Percentiles rank a stretch among this genome's conserved stretches.
Evolutionary conservation across 2,888 invertebrate species (phyloP).

Genomic region (Cantharis flavilabris): DNA sequence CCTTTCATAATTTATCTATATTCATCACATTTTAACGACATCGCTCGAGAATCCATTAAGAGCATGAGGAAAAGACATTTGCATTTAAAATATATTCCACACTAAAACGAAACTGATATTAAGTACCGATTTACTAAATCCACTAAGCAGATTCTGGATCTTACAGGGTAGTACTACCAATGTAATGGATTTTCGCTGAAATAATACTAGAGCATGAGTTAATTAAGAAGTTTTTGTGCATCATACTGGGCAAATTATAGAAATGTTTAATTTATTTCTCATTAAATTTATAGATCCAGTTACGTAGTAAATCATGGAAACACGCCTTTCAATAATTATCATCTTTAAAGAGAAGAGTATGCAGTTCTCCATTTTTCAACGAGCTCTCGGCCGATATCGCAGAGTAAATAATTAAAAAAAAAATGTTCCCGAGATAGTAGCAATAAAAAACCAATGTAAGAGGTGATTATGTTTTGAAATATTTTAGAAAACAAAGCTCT

Average conservation of each 20-base stretch:
- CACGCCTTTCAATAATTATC: background rate
- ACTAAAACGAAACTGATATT: background rate
- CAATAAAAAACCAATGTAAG: too few relatives aligned
- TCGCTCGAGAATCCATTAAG: conserved; percentile 1
- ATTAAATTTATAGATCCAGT: background rate
- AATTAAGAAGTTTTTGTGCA: background rate
- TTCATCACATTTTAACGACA: conserved; percentile 1
- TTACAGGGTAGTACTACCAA: background rate
- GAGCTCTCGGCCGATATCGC: background rate
- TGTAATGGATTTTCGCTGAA: background rate
- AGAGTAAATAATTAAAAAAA: background rate
- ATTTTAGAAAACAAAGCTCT: background rate
- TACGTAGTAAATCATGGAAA: background rate
- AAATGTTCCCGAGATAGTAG: too few relatives aligned
- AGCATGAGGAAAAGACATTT: conserved; percentile 4
- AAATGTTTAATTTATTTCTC: background rate
- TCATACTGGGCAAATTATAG: background rate
- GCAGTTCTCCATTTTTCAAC: background rate
- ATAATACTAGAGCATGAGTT: background rate
- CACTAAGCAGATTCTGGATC: background rate
- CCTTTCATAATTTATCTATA: background rate
- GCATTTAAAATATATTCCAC: conserved; percentile 4
- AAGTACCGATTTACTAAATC: background rate
- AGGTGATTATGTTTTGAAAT: background rate
- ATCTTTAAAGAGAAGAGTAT: background rate